These are phyloP conservation scores for Pocillopora meandrina DNA, from an alignment of 92 coral and sea anemone species.

Conservation along the genomic window DNA sequence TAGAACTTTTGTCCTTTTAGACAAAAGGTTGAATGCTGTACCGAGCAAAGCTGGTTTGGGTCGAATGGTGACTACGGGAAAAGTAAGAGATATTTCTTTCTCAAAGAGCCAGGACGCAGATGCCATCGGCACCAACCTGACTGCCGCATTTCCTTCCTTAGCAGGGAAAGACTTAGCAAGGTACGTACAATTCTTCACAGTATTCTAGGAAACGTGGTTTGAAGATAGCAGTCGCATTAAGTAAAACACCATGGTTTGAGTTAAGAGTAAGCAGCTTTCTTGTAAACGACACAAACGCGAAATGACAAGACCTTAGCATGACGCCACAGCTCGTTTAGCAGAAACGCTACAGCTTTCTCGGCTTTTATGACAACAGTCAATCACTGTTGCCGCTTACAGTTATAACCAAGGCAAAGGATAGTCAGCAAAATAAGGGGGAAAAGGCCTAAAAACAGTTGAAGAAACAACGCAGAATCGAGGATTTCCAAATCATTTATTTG, in stretches of 20 bases:
- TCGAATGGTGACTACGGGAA: not conserved
- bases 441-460: too few relatives aligned
- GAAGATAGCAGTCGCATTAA: not conserved
- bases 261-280: too few relatives aligned
- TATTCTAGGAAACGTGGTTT: not conserved
- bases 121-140: not conserved
- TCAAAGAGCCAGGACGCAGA: not conserved
- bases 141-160: not conserved
- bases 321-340: too few relatives aligned
- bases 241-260: not conserved
- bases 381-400: too few relatives aligned
- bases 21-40: not conserved
- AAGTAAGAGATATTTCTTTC: not conserved
- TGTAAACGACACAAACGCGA: too few relatives aligned
- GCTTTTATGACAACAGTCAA: too few relatives aligned
- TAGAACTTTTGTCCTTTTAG: constrained; percentile 21
- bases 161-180: constrained; percentile 9
- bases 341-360: too few relatives aligned
- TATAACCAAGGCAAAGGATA: too few relatives aligned
- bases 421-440: too few relatives aligned
- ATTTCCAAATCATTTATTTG: too few relatives aligned
- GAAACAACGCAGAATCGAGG: too few relatives aligned
- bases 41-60: not conserved
- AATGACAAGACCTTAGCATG: too few relatives aligned
- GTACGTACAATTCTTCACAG: not conserved